phyloP scores from a whole-genome alignment of 2,113 vertebrate species.

The Crypturellus undulatus region DNA sequence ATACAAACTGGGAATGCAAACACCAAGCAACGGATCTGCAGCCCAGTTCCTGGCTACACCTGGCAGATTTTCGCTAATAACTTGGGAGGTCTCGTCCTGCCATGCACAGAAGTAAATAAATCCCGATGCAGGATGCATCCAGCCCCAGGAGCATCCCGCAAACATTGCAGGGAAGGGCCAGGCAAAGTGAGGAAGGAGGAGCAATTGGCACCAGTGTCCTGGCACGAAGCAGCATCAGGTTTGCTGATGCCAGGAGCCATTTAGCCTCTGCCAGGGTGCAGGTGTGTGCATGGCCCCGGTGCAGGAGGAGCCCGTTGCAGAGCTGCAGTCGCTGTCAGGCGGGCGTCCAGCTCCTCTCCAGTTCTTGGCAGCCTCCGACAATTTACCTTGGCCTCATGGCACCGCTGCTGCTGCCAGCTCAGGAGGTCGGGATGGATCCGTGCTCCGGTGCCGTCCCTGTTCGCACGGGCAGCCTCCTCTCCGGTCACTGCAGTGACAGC shows the following conservation, averaged over 20 bases:
- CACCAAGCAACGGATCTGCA: background rate
- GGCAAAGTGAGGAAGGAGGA: background rate
- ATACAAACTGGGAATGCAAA: background rate
- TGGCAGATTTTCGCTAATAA: background rate
- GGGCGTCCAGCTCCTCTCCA: too few species aligned
- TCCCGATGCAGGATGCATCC: background rate
- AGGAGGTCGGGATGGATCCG: too few species aligned
- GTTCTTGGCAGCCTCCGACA: too few species aligned
- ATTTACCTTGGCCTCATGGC: too few species aligned
- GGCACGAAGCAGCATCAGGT: background rate
- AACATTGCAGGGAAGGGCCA: background rate
- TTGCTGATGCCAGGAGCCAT: fast-evolving
- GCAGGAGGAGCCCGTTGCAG: too few species aligned
- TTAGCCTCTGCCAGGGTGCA: background rate
- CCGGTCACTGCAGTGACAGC: too few species aligned
- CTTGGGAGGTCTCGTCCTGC: background rate
- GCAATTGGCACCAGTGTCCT: background rate
- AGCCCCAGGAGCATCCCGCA: background rate
- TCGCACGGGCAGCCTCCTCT: too few species aligned
- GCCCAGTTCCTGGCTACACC: background rate
- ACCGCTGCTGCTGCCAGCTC: too few species aligned
- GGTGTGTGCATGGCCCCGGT: too few species aligned
- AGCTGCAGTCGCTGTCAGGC: too few species aligned
- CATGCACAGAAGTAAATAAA: fast-evolving
- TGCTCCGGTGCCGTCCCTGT: too few species aligned